phyloP scores from a whole-genome alignment of 1,140 invertebrate genomes.

The Lepeophtheirus salmonis region DNA sequence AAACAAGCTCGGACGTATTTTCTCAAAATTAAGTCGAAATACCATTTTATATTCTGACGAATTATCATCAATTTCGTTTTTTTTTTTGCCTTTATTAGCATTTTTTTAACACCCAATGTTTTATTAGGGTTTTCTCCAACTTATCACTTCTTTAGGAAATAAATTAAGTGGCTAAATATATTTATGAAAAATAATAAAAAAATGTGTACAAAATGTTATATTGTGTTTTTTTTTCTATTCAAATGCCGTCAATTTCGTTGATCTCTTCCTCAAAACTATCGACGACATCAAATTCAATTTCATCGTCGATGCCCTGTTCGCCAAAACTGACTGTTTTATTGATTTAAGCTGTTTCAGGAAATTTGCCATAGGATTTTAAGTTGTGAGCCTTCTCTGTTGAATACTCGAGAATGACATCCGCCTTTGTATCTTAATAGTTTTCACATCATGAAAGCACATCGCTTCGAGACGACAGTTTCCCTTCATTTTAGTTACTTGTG shows the following conservation, averaged over 20 bases:
- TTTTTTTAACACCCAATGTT: no score
- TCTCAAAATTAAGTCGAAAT: no score
- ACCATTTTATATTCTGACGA: no score
- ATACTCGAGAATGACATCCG: slow-evolving; percentile 98
- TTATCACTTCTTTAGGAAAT: no score
- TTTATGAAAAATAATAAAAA: no score
- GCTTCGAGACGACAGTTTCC: slow-evolving; percentile 97
- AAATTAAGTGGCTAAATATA: no score
- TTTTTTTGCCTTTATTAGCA: no score
- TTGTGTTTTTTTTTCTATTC: no score
- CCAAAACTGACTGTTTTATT: slow-evolving; percentile 83
- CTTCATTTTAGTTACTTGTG: slow-evolving; percentile 86
- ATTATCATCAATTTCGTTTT: no score
- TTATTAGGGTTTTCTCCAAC: no score
- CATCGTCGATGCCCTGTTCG: slow-evolving; percentile 78
- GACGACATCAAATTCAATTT: slow-evolving; percentile 74
- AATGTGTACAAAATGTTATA: no score
- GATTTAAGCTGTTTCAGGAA: slow-evolving; percentile 90
- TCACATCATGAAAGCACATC: slow-evolving; percentile 96
- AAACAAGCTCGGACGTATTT: no score
- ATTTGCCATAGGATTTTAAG: slow-evolving; percentile 95
- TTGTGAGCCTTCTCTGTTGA: slow-evolving; percentile 96
- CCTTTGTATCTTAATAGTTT: slow-evolving; percentile 96
- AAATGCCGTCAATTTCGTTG: slow-evolving; percentile 14
- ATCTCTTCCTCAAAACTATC: slow-evolving; percentile 18